These are phyloP conservation scores for Timema cristinae DNA, from an alignment of 2,888 invertebrate genomes.

Conservation along the genomic window DNA sequence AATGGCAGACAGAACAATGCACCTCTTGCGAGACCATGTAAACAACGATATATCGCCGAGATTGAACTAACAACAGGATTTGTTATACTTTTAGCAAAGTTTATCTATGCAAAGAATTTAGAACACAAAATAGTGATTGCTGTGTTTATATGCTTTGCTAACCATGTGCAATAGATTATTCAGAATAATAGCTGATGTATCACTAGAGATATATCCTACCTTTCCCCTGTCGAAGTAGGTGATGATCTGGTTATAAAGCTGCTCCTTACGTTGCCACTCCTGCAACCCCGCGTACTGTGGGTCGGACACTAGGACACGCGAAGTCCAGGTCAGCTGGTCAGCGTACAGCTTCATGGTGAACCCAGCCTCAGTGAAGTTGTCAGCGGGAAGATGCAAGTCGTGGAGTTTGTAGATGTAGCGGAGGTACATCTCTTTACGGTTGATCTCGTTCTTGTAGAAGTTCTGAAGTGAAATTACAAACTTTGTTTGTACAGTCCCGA, in stretches of 20 bases:
- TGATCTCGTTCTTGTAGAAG: constrained; percentile 94
- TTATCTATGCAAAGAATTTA: too few species aligned
- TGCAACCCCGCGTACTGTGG: constrained; percentile 62
- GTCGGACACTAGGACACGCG: constrained; percentile 39
- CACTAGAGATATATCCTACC: constrained; percentile 44
- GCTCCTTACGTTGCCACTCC: constrained; percentile 88
- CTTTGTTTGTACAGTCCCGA: background rate
- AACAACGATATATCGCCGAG: too few species aligned
- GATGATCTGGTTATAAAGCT: constrained; percentile 82
- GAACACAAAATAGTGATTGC: too few species aligned
- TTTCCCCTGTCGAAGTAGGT: constrained; percentile 93
- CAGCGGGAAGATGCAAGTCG: constrained; percentile 84
- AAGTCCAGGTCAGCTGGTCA: constrained; percentile 81
- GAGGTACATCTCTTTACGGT: constrained; percentile 92
- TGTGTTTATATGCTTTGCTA: too few species aligned
- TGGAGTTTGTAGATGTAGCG: constrained; percentile 93
- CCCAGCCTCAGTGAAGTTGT: constrained; percentile 92
- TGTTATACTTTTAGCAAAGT: too few species aligned
- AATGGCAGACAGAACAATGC: too few species aligned
- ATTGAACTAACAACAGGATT: too few species aligned
- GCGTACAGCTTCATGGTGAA: constrained; percentile 93
- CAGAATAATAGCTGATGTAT: too few species aligned
- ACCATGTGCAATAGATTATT: too few species aligned
- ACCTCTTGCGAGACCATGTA: too few species aligned
- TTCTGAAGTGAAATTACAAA: constrained; percentile 56